phyloP scores from a whole-genome alignment of 2,888 invertebrate genomes.

The Platynereis dumerilii region DNA sequence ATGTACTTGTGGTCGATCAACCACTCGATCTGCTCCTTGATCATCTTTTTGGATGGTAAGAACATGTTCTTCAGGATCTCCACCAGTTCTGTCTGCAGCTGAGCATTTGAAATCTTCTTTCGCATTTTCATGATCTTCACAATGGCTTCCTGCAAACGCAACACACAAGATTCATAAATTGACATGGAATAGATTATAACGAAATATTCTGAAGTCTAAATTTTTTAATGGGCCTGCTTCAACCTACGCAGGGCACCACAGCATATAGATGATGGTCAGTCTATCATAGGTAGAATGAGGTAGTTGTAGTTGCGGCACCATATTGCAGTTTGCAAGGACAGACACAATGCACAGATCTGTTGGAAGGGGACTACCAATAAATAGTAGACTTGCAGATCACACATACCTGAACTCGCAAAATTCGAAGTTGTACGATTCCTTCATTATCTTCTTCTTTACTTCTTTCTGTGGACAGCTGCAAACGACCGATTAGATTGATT shows the following conservation, averaged over 20 bases:
- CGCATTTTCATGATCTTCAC: constrained; percentile 99
- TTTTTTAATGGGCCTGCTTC: no score
- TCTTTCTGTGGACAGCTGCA: constrained; percentile 92
- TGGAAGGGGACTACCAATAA: no score
- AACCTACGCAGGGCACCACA: no score
- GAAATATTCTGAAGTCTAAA: no score
- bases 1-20: constrained; percentile 99
- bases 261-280: no score
- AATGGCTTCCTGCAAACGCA: constrained; percentile 83
- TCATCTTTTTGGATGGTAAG: constrained; percentile 98
- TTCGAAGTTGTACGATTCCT: constrained; percentile 95
- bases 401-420: constrained; percentile 81
- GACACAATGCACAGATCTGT: no score
- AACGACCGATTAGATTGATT: constrained; percentile 92
- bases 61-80: constrained; percentile 99
- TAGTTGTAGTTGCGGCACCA: no score
- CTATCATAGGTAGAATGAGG: no score
- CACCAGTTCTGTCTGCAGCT: constrained; percentile 94
- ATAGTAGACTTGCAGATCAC: no score
- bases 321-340: no score
- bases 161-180: no score
- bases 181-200: no score
- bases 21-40: constrained; percentile 99
- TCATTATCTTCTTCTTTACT: constrained; percentile 98
- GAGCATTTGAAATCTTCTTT: constrained; percentile 90